Evolutionary conservation across 2,113 vertebrate species (phyloP).

Genomic region (Azemiops feae): DNA sequence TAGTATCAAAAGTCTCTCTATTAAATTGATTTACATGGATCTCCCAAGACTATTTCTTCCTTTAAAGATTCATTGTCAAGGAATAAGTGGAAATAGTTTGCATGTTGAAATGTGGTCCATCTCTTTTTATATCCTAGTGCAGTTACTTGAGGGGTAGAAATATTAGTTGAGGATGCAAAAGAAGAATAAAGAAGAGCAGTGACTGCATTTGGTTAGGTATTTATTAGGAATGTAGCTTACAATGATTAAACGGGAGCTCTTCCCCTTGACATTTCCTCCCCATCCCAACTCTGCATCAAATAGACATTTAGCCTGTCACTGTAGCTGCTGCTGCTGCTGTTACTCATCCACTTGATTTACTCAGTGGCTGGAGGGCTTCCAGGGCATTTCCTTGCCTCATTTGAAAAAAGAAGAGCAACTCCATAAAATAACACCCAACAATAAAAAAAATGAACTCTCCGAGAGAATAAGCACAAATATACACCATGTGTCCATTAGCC

Average conservation of each 20-base stretch:
- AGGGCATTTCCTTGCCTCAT: constrained; percentile 5
- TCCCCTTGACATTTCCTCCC: constrained; percentile 38
- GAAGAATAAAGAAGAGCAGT: constrained; percentile 1
- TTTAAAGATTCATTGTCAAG: constrained; percentile 35
- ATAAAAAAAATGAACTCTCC: background rate
- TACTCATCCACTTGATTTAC: constrained; percentile 34
- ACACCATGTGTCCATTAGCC: background rate
- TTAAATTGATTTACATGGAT: constrained; percentile 27
- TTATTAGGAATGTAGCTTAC: constrained; percentile 38
- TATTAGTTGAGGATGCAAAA: background rate
- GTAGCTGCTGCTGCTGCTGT: background rate
- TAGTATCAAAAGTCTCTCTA: constrained; percentile 22
- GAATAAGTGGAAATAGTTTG: constrained; percentile 44
- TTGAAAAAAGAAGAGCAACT: constrained; percentile 3
- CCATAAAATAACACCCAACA: background rate
- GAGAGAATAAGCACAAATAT: background rate
- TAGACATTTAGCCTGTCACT: constrained; percentile 11
- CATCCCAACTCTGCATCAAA: constrained; percentile 11
- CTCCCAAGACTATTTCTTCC: constrained; percentile 25
- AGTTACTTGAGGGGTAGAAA: constrained; percentile 19
- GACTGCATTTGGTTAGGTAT: constrained; percentile 27
- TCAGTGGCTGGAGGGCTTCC: constrained; percentile 11
- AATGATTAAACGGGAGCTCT: constrained; percentile 33
- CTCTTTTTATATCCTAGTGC: constrained; percentile 20
- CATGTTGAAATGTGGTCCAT: constrained; percentile 41